Evolutionary conservation across 2,888 invertebrate genomes (phyloP).

Genomic region (Drosophila hamatofila): DNA sequence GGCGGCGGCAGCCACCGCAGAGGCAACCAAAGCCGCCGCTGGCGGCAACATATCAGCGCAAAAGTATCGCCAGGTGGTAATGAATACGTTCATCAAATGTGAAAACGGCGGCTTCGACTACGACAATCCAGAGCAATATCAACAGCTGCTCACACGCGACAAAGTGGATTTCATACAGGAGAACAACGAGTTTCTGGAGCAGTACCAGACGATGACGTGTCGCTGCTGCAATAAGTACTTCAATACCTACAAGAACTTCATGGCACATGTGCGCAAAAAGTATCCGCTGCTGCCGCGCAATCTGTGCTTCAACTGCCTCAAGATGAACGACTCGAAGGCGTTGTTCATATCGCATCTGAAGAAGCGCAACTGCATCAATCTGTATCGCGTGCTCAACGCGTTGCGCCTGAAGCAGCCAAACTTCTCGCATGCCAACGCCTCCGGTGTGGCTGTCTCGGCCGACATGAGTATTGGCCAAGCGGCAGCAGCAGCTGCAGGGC

Average conservation of each 20-base stretch:
- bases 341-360: conserved; percentile 85
- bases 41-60: conserved; percentile 75
- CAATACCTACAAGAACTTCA: conserved; percentile 85
- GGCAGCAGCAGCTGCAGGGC: neutral
- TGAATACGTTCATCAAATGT: conserved; percentile 80
- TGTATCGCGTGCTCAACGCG: conserved; percentile 82
- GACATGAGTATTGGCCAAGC: conserved; percentile 10
- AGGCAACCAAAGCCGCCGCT: conserved; percentile 73
- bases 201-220: conserved; percentile 85
- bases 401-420: conserved; percentile 74
- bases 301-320: conserved; percentile 85
- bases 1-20: conserved; percentile 71
- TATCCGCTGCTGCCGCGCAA: conserved; percentile 84
- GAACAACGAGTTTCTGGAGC: conserved; percentile 84
- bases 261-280: conserved; percentile 85
- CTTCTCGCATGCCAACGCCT: conserved; percentile 48
- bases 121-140: conserved; percentile 84
- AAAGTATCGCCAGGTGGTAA: conserved; percentile 80
- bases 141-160: conserved; percentile 82
- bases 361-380: conserved; percentile 85
- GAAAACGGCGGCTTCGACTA: conserved; percentile 83
- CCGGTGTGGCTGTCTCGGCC: conserved; percentile 35
- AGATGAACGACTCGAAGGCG: conserved; percentile 85
- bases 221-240: conserved; percentile 84
- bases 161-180: conserved; percentile 84